Conservation (phyloP, 2,888 invertebrate genomes). For the Hemaris fuciformis region DNA sequence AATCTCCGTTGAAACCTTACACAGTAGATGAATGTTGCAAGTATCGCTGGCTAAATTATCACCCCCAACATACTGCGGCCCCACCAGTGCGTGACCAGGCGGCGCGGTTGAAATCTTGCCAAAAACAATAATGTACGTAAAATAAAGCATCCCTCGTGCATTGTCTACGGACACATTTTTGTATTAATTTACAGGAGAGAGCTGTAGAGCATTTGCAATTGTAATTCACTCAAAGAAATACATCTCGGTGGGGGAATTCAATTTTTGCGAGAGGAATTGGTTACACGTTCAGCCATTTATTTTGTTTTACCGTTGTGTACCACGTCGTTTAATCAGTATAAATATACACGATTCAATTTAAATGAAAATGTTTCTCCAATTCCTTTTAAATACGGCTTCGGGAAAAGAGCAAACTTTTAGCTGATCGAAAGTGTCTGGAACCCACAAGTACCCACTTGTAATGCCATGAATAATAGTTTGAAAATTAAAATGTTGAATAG, state of each 20-base stretch:
- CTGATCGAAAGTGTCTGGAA: too few species aligned
- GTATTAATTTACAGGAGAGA: neutral
- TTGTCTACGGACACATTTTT: neutral
- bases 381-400: neutral
- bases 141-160: neutral
- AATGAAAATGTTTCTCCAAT: neutral
- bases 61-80: neutral
- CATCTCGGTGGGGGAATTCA: neutral
- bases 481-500: too few species aligned
- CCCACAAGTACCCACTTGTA: too few species aligned
- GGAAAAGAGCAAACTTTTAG: too few species aligned
- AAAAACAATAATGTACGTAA: conserved; percentile 6
- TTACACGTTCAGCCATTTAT: neutral
- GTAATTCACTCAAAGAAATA: neutral
- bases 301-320: neutral
- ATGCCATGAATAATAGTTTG: too few species aligned
- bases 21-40: neutral
- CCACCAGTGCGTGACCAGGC: neutral
- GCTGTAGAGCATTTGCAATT: neutral
- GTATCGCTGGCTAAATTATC: neutral
- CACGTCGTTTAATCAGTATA: neutral
- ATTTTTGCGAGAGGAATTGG: neutral
- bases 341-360: neutral
- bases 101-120: neutral
- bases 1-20: neutral